Evolutionary conservation across 1,140 invertebrate species (phyloP), one percentile per base, ranked within the genome.

Genomic region (Atta cephalotes): DNA sequence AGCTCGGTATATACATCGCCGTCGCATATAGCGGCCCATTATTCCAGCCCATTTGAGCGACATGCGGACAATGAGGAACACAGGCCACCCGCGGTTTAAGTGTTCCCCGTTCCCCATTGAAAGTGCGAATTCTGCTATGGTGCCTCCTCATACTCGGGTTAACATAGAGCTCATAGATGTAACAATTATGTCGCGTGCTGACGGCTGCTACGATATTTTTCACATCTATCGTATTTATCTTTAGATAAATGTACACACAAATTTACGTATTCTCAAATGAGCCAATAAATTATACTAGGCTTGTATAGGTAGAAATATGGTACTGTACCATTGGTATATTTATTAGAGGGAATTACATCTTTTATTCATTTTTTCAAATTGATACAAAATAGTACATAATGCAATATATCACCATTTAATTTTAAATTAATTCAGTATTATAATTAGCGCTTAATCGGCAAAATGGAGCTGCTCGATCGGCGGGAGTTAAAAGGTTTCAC

Each of bases 11-110:
- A 35, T 76, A 84, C n/a, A 76, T 53, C 85, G 77, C 88, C 72
- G 88, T 88, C 71, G 72, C 85, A 85, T 78, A 90, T 79, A 89
- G 88, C 79, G 72, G 58, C 79, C 39, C 79, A 90, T 90, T 89
- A 90, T 90, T 90, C 89, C 80, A 65, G 78, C 72, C 58, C 88
- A 77, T 89, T 89, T 89, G 85, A 89, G 86, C 89, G 88, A 90
- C 88, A 89, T 90, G 89, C 80, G 76, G 81, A 90, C 89, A 90
- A 90, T 90, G 81, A 90, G 81, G 85, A 90, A 90, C 86, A 90
- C 77, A 72, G 81, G 60, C 89, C 89, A 90, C 88, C 88, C 89
- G 89, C 76, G 70, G 89, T 62, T 90, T 86, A 88, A 90, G 86
- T 88, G 71, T 71, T 80, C 63, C 71, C 86, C 45, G 71, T 71